Base-by-base conservation (phyloP, 2,797 vertebrate species). In the Amphiprion clarkii region DNA sequence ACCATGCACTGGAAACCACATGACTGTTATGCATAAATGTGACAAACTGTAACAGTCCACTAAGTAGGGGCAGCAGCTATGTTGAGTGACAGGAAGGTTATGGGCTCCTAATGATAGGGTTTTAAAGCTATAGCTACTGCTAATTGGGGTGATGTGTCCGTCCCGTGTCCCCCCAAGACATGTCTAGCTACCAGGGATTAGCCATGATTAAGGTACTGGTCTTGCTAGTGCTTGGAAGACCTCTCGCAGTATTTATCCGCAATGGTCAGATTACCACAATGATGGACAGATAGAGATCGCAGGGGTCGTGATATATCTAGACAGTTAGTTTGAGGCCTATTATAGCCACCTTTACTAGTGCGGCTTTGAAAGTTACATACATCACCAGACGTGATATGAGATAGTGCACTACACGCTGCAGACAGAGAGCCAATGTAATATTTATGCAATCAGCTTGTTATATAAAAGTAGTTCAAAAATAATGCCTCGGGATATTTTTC, bases 121-220 rank as follows among this genome's bases (percentile, higher is more conserved):
- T 92, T 92, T 87, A 92, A 89, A 88, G 88, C 89, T 71, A 82
- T 72, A 84, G 88, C 82, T 83, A 52, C 86, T 44, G 83, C 91
- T 93, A 94, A 93, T 93, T 94, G 91, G 88, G 90, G 93, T 91
- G 90, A 94, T 84, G 85, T 90, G 89, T 88, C 87, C 87, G 33
- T 91, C 87, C 85, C 1, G 14, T 88, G 86, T 89, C 88, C 89
- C 86, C 84, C 76, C 58, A 92, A 93, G 87, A 92, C 88, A 90
- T 71, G 87, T 87, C 90, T 80, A 59, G 84, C 85, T 88, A 89
- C 68, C 76, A 81, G 79, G 90, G 90, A 93, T 92, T 90, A 93
- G 79, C 84, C 79, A 69, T 89, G 89, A 91, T 92, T 92, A 92
- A 92, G 83, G 88, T 67, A 85, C 83, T 75, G 89, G 83, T 88